Percentiles rank a stretch among this genome's conserved stretches.
Conservation (phyloP, 2,113 vertebrate species). For the Crypturellus undulatus region DNA sequence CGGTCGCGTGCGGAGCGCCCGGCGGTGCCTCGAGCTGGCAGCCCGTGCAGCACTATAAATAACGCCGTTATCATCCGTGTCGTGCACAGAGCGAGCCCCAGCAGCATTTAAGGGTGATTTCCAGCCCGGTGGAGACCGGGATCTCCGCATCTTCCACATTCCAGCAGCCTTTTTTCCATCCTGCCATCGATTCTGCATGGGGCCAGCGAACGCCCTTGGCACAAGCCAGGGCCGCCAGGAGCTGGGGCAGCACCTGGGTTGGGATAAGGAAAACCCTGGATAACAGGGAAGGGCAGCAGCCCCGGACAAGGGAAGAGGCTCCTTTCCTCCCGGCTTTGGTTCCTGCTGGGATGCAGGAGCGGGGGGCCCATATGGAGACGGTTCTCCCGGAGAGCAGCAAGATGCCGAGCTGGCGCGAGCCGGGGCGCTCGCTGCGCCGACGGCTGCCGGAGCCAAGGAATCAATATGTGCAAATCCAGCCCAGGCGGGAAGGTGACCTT, state of each 20-base stretch:
- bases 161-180: not conserved
- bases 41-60: slow-evolving; percentile 51
- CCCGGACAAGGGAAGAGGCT: not conserved
- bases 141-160: not conserved
- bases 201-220: not conserved
- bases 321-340: not conserved
- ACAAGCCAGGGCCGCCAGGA: not conserved
- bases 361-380: slow-evolving; percentile 15
- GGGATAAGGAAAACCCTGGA: no score
- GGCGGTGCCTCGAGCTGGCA: not conserved
- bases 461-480: slow-evolving; percentile 41
- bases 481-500: slow-evolving; percentile 67
- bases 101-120: not conserved
- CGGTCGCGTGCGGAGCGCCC: not conserved
- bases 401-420: slow-evolving; percentile 58
- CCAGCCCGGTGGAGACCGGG: not conserved
- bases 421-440: not conserved
- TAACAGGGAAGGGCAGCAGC: not conserved
- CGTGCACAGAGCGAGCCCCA: not conserved
- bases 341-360: not conserved
- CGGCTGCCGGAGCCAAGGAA: slow-evolving; percentile 31
- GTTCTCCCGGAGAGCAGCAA: not conserved
- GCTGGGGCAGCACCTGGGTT: not conserved
- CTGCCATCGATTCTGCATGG: not conserved
- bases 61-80: slow-evolving; percentile 11